Evolutionary conservation across 30 jellyfish, hydroid and myxozoan genomes (phyloP), one percentile per base, ranked within the genome.

Genomic region (Catostylus mosaicus): DNA sequence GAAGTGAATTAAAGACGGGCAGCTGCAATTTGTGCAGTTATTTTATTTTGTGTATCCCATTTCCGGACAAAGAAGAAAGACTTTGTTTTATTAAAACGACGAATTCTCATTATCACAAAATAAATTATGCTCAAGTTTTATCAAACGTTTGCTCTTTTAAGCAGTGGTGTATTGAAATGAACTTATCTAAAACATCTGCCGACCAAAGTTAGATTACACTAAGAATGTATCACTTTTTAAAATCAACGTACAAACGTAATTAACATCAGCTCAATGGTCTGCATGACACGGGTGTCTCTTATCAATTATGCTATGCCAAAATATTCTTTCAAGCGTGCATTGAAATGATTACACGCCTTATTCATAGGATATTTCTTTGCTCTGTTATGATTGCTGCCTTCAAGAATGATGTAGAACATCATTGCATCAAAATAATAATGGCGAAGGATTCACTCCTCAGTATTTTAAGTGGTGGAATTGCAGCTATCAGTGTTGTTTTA

Each of bases 1-100:
- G 92, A 82, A 82, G 92, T 40, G 92, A 82, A 82, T 82, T 82
- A 82, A 82, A 82, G 47, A 50, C 56, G 79, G 38, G 80, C 92
- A 82, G 92, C 92, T 82, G 92, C 75, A 80, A 82, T 51, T 36
- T 24, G 84, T 67, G 92, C 85, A 68, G 92, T 82, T 68, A 82
- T 82, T 82, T 68, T 67, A 68, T 82, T 69, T 56, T 60, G 86
- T 62, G 92, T 70, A 82, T 68, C 86, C 92, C 82, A 82, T 82
- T 82, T 82, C 92, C 92, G 85, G 84, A 82, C 92, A 67, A 68
- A 31, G 33, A 73, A 67, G 92, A 37, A 82, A 33, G 71, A 80
- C 67, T 40, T 34, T 73, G 43, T 63, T 67, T 82, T 82, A 68
- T 70, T 82, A 82, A 82, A 82, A 82, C 92, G 86, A 67, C 86